Base-by-base conservation (phyloP, 2,113 vertebrate species). In the Eira barbara region DNA sequence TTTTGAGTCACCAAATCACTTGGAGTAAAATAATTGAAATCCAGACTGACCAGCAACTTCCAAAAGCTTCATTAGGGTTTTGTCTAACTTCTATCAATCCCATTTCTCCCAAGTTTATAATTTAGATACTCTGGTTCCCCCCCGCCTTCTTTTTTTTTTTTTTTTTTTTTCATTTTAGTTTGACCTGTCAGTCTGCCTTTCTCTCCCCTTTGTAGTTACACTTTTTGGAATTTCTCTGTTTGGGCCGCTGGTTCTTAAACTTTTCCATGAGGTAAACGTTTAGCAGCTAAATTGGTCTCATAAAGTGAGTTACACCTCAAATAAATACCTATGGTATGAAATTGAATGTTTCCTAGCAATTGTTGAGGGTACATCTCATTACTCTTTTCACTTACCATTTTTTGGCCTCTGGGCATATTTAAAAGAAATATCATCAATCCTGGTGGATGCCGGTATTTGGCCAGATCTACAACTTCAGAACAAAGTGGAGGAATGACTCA, bases 401-500 rank as follows among this genome's bases (percentile, higher is more conserved):
- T 34, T 49, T 89, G 71, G 57, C 61, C 39, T 97, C 92, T 36
- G 36, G 91, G 67, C 7, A 36, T 83, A 92, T 97, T 97, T 97
- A 25, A 96, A 94, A 83, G 89, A 95, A 67, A 23, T 42, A 42
- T 42, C 11, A 36, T 55, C 74, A 83, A 6, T 39, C 45, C 20
- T 71, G 45, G 59, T 63, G 18, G 81, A 79, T 95, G 47, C 80
- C 31, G 29, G 20, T 91, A 57, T 96, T 96, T 73, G 67, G 39
- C 61, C 49, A 94, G 49, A 88, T 79, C 63, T 92, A 92, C 18
- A 88, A 36, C 49, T 95, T 79, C 49, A 84, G 71, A 96, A 85
- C 36, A 93, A 95, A 86, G 89, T 71, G 11, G 42, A 95, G 36
- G 88, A 85, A 80, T 49, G 76, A 95, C 91, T 95, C 84, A 93